Evolutionary conservation across 2,888 invertebrate species (phyloP), one percentile per base, ranked within the genome.

Genomic region (Drosophila mulleri): DNA sequence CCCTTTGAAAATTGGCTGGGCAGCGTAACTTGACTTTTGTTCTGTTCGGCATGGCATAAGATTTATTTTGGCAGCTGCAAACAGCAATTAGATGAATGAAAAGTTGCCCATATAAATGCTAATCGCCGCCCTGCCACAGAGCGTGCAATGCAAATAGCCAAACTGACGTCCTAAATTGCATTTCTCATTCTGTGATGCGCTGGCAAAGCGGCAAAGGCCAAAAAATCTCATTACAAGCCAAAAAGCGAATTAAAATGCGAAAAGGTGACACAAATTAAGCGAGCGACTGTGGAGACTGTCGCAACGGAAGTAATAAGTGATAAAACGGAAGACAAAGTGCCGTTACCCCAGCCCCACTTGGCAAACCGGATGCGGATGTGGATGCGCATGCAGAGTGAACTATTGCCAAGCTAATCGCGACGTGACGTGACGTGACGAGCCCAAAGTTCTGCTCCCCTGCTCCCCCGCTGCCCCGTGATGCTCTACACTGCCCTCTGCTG

Each of bases 261-360:
- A 82, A 86, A 79, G 84, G 84, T 82, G 84, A 75, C 54, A 67
- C 63, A 73, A 82, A 86, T 86, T 85, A 84, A 79, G 75, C 78
- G 65, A 20, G 48, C 50, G 56, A 59, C 57, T 62, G 65, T 62
- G 39, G 44, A 68, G 68, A 71, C 67, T 83, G 83, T 84, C 81
- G 70, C 76, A 83, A 68, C 89, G 90, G 86, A 86, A 67, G 90
- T 90, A 86, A 87, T 90, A 85, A 85, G 90, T 89, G 84, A 88
- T 88, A 90, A 88, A 85, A 86, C 83, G 85, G 87, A 89, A 78
- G 83, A 83, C 84, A 88, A 90, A 83, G 71, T 65, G 70, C 70
- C 74, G 75, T 61, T 63, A 47, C 64, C 69, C 32, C 39, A 23
- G 18, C 23, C 68, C 86, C 88, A 69, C 73, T 72, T 80, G 65